phyloP scores from a whole-genome alignment of 2,797 vertebrate genomes.

The Todus mexicanus region DNA sequence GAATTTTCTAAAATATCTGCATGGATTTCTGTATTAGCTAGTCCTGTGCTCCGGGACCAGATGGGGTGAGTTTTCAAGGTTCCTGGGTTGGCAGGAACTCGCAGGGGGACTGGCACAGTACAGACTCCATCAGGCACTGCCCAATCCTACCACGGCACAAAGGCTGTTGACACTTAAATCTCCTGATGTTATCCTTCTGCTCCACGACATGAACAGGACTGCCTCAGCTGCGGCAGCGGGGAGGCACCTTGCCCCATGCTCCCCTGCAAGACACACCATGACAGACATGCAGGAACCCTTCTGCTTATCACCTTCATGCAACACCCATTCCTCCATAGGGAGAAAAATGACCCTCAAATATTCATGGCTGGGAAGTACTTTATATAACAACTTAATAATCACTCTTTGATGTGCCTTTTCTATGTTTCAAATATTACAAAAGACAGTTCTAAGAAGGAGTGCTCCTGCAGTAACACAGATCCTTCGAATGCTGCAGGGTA shows the following conservation, averaged over 20 bases:
- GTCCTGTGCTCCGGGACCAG: background rate
- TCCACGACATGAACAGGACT: background rate
- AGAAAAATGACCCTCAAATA: background rate
- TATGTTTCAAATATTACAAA: background rate
- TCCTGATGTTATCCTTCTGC: background rate
- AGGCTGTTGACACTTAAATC: background rate
- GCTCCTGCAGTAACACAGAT: background rate
- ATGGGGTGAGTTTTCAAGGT: background rate
- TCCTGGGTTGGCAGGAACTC: background rate
- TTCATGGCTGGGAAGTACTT: background rate
- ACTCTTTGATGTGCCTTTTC: background rate
- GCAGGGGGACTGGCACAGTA: background rate
- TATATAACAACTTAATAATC: background rate
- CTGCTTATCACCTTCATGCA: background rate
- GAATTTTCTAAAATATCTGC: background rate
- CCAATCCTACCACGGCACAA: background rate
- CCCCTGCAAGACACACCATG: background rate
- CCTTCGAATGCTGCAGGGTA: background rate
- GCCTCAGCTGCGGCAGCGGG: accelerated
- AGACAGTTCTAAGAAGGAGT: background rate
- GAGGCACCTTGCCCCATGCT: background rate
- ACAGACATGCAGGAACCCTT: background rate
- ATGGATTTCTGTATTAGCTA: background rate
- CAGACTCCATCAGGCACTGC: background rate
- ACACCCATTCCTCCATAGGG: background rate